Percentiles rank a stretch among this genome's conserved stretches.
These are phyloP conservation scores for Ernsta delagoae DNA, from an alignment of 2,888 invertebrate species.

Conservation along the genomic window DNA sequence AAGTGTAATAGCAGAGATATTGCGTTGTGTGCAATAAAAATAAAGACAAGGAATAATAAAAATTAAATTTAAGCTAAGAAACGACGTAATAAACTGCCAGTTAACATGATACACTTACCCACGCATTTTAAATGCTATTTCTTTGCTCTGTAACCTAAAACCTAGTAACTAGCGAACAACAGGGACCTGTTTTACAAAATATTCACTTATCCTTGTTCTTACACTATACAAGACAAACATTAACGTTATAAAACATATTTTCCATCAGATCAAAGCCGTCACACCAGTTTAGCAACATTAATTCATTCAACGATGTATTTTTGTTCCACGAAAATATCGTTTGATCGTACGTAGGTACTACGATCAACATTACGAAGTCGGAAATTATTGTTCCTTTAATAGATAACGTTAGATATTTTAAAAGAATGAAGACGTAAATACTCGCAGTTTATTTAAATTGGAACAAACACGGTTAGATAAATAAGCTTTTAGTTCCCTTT, in stretches of 20 bases:
- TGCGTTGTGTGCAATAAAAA: too few species aligned
- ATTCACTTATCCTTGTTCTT: slow-evolving; percentile 2
- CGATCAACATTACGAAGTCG: background rate
- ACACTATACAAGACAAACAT: slow-evolving; percentile 4
- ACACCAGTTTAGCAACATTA: slow-evolving; percentile 23
- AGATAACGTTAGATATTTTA: background rate
- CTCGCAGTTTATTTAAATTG: too few species aligned
- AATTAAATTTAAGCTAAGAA: too few species aligned
- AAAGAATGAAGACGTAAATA: background rate
- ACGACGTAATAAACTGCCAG: too few species aligned
- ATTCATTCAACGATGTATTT: slow-evolving; percentile 37
- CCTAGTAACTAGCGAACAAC: background rate
- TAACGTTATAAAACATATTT: slow-evolving; percentile 32
- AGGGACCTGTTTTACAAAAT: background rate
- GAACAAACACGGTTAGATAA: too few species aligned
- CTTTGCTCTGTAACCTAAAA: background rate
- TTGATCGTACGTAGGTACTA: slow-evolving; percentile 9
- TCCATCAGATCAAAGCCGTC: slow-evolving; percentile 36
- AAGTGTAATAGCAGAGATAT: too few species aligned
- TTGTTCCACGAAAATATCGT: slow-evolving; percentile 21
- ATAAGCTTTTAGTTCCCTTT: too few species aligned
- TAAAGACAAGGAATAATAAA: too few species aligned
- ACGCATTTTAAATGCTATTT: too few species aligned
- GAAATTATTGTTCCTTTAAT: background rate
- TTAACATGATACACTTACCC: too few species aligned